phyloP scores from a whole-genome alignment of 2,113 vertebrate genomes.

The Plecotus auritus region DNA sequence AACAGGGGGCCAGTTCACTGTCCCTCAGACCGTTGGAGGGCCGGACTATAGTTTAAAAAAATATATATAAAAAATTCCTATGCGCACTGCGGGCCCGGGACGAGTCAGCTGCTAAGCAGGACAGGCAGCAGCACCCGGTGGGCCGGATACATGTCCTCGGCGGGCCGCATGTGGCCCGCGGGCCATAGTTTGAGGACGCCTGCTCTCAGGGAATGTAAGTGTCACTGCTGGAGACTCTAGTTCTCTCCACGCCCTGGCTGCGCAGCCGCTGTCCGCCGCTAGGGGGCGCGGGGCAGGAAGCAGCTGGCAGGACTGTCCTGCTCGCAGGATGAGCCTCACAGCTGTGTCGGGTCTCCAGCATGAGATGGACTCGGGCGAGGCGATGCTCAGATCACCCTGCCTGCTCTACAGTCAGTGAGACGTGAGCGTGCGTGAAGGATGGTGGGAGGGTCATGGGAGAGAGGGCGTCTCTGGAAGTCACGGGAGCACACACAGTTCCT shows the following conservation, averaged over 20 bases:
- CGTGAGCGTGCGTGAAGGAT: fast-evolving
- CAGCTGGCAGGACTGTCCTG: fast-evolving
- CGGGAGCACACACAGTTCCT: not conserved
- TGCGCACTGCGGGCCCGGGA: too few species aligned
- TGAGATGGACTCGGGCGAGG: not conserved
- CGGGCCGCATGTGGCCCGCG: too few species aligned
- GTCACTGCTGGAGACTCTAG: not conserved
- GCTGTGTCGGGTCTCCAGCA: not conserved
- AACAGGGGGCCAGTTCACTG: too few species aligned
- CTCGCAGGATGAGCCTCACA: fast-evolving
- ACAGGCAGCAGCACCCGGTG: too few species aligned
- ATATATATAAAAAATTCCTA: too few species aligned
- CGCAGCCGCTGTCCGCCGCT: not conserved
- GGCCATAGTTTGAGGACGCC: too few species aligned
- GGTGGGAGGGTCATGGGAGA: fast-evolving
- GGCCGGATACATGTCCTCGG: too few species aligned
- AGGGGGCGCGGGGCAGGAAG: not conserved
- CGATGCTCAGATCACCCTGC: not conserved
- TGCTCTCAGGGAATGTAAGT: fast-evolving
- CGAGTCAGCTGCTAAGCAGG: too few species aligned
- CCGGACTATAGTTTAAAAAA: too few species aligned
- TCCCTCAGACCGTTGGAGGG: too few species aligned
- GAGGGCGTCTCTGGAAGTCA: not conserved
- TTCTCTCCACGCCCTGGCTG: not conserved
- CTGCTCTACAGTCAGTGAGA: not conserved